These are phyloP conservation scores for Trachythela sp. DNA, from an alignment of 64 coral and sea anemone species.

Conservation along the genomic window DNA sequence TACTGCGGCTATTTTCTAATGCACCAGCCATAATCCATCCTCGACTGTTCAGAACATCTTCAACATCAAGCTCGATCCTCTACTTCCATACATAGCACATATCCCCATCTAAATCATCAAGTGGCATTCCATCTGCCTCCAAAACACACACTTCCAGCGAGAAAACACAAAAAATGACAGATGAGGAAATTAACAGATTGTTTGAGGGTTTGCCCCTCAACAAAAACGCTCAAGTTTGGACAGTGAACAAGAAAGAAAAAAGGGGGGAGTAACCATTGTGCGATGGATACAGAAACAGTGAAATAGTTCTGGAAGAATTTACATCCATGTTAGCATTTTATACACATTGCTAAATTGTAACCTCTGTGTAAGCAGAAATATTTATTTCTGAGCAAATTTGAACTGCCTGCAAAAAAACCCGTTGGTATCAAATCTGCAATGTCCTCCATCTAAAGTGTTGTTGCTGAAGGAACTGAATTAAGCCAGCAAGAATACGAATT, in stretches of 20 bases:
- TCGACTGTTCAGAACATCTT: not conserved
- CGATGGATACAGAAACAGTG: not conserved
- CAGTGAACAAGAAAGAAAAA: not conserved
- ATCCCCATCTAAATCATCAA: not conserved
- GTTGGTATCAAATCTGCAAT: not conserved
- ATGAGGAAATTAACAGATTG: not conserved
- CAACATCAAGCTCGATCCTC: not conserved
- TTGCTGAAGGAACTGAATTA: not conserved
- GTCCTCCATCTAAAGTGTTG: not conserved
- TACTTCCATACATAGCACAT: not conserved
- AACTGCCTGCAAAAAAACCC: not conserved
- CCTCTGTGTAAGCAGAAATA: not conserved
- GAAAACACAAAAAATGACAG: not conserved
- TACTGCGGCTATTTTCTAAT: not conserved
- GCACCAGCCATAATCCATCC: not conserved
- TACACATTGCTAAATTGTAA: not conserved
- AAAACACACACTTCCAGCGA: not conserved
- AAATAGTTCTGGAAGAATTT: not conserved
- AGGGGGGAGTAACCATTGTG: not conserved
- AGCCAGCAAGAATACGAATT: not conserved
- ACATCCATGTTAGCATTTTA: not conserved
- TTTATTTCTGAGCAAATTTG: not conserved
- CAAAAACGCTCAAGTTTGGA: not conserved
- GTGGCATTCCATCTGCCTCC: not conserved
- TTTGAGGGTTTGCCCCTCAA: not conserved